phyloP scores from a whole-genome alignment of 2,888 invertebrate species.

The Mayetiola destructor region DNA sequence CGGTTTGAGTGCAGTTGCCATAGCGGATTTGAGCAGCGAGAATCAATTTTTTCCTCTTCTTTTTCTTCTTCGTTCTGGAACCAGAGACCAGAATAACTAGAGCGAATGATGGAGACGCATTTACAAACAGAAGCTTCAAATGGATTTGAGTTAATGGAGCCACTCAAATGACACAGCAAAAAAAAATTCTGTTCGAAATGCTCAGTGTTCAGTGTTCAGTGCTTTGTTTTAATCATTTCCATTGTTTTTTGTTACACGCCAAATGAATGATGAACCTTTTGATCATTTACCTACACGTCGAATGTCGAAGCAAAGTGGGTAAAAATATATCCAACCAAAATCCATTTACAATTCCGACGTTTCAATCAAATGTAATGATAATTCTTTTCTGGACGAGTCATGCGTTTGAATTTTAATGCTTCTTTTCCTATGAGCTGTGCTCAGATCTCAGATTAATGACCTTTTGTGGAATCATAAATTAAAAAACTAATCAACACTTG shows the following conservation, averaged over 20 bases:
- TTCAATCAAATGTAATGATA: not conserved
- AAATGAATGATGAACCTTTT: too few species aligned
- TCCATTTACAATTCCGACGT: not conserved
- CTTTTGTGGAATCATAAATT: too few species aligned
- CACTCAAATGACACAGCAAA: conserved; percentile 10
- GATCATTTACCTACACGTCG: not conserved
- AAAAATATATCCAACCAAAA: too few species aligned
- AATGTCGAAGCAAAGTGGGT: too few species aligned
- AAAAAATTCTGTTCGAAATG: not conserved
- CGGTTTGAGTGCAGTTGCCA: not conserved
- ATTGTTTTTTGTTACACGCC: not conserved
- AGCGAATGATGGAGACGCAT: not conserved
- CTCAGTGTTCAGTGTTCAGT: not conserved
- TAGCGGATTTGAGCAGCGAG: not conserved
- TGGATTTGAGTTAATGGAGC: conserved; percentile 5
- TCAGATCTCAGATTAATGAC: too few species aligned
- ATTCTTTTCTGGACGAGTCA: not conserved
- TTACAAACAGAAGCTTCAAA: conserved; percentile 4
- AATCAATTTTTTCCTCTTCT: too few species aligned
- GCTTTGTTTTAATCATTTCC: conserved; percentile 1
- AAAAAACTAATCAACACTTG: too few species aligned
- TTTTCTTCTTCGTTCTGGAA: too few species aligned
- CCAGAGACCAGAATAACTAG: too few species aligned
- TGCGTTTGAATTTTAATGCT: too few species aligned
- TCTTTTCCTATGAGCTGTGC: too few species aligned